Evolutionary conservation across 2,113 vertebrate species (phyloP).

Genomic region (Garra rufa): DNA sequence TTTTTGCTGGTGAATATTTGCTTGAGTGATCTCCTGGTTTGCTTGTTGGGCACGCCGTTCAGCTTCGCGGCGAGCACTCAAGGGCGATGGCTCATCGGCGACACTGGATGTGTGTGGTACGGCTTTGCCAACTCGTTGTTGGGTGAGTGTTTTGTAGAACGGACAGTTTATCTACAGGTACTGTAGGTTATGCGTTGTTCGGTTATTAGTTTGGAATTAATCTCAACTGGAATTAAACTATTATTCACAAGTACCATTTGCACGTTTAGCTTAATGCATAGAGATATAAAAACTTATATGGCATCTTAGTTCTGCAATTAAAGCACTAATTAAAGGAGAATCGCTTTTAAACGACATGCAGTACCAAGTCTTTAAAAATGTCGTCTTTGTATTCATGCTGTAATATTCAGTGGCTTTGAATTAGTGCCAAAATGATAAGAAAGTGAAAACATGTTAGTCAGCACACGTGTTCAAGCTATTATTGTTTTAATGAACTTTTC

Average conservation of each 20-base stretch:
- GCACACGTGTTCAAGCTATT: not conserved
- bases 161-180: not conserved
- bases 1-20: slow-evolving; percentile 83
- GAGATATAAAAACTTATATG: not conserved
- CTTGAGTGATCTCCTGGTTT: slow-evolving; percentile 83
- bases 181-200: not conserved
- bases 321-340: too few relatives aligned
- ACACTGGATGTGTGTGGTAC: slow-evolving; percentile 83
- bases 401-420: not conserved
- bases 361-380: not conserved
- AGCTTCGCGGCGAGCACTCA: slow-evolving; percentile 82
- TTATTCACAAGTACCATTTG: not conserved
- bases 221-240: not conserved
- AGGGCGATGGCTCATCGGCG: slow-evolving; percentile 81
- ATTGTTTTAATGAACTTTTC: not conserved
- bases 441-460: not conserved
- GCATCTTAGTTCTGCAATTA: too few relatives aligned
- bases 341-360: not conserved
- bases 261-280: not conserved
- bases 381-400: not conserved
- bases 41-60: slow-evolving; percentile 82
- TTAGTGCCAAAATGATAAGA: not conserved
- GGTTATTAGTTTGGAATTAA: too few relatives aligned
- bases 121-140: slow-evolving; percentile 83
- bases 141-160: slow-evolving; percentile 70